Conservation (phyloP, 2,888 invertebrate species). For the Hypena proboscidalis region DNA sequence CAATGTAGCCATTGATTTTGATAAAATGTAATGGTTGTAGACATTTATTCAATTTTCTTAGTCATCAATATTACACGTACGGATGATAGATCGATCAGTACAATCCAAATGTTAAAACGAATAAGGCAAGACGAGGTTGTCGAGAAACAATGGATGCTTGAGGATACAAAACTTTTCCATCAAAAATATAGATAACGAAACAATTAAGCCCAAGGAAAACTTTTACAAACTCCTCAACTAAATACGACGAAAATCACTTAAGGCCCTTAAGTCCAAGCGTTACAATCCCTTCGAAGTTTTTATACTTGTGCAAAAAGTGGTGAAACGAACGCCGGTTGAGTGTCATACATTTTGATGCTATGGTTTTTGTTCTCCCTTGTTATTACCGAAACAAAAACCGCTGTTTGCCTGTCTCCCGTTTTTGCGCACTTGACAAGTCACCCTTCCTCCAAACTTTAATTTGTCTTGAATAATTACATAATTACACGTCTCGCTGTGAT, state of each 20-base stretch:
- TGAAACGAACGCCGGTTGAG: slow-evolving; percentile 58
- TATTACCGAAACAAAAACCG: slow-evolving; percentile 72
- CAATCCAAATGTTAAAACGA: slow-evolving; percentile 4
- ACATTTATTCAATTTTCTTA: slow-evolving; percentile 42
- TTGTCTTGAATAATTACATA: slow-evolving; percentile 77
- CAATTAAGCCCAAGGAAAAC: slow-evolving; percentile 67
- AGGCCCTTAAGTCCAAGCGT: slow-evolving; percentile 50
- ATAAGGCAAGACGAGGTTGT: slow-evolving; percentile 8
- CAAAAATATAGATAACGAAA: slow-evolving; percentile 58
- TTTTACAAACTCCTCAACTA: slow-evolving; percentile 60
- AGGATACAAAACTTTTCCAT: slow-evolving; percentile 42
- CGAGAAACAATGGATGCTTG: slow-evolving; percentile 16
- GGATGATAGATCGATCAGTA: slow-evolving; percentile 24
- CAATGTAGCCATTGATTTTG: slow-evolving; percentile 51
- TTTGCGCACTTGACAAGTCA: slow-evolving; percentile 78
- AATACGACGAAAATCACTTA: slow-evolving; percentile 70
- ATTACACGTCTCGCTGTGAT: slow-evolving; percentile 62
- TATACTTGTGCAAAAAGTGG: slow-evolving; percentile 60
- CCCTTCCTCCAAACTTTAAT: slow-evolving; percentile 66
- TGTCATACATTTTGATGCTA: slow-evolving; percentile 78
- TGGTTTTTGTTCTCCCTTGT: slow-evolving; percentile 68
- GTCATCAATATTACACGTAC: slow-evolving; percentile 41
- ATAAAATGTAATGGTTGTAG: slow-evolving; percentile 51
- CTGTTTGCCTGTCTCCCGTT: slow-evolving; percentile 70
- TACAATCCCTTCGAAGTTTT: slow-evolving; percentile 65